These are phyloP conservation scores for Microctenopoma lineatum DNA, from an alignment of 2,797 vertebrate species.

Conservation along the genomic window DNA sequence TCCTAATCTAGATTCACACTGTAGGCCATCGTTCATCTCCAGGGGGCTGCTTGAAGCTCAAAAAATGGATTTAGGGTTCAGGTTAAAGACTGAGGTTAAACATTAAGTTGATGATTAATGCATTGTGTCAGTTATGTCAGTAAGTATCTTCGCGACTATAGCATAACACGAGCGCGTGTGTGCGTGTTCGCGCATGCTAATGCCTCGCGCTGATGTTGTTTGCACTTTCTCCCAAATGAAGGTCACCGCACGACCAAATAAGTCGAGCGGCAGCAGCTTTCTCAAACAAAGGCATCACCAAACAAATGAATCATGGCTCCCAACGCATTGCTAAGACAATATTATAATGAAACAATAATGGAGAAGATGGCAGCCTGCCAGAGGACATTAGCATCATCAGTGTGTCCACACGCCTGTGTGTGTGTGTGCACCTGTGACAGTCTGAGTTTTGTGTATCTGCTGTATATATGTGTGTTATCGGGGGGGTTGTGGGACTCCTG, in stretches of 20 bases:
- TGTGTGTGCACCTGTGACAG: slow-evolving; percentile 26
- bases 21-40: neutral
- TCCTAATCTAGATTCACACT: neutral
- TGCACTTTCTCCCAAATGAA: slow-evolving; percentile 44
- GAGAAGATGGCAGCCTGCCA: slow-evolving; percentile 68
- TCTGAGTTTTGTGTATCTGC: slow-evolving; percentile 25
- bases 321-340: slow-evolving; percentile 62
- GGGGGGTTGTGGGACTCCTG: slow-evolving; percentile 28
- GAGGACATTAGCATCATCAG: slow-evolving; percentile 69
- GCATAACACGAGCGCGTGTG: neutral
- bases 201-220: slow-evolving; percentile 38
- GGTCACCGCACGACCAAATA: slow-evolving; percentile 60
- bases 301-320: slow-evolving; percentile 68
- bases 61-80: neutral
- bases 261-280: slow-evolving; percentile 46
- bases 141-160: neutral
- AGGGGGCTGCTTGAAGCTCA: neutral
- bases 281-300: slow-evolving; percentile 55
- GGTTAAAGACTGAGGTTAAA: too few species aligned
- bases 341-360: slow-evolving; percentile 73
- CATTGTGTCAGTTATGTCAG: too few species aligned
- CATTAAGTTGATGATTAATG: neutral
- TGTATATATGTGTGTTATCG: slow-evolving; percentile 33
- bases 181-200: slow-evolving; percentile 8
- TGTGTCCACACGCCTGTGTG: slow-evolving; percentile 27